Conservation (phyloP, 2,888 invertebrate genomes). For the Cordylochernes scorpioides region DNA sequence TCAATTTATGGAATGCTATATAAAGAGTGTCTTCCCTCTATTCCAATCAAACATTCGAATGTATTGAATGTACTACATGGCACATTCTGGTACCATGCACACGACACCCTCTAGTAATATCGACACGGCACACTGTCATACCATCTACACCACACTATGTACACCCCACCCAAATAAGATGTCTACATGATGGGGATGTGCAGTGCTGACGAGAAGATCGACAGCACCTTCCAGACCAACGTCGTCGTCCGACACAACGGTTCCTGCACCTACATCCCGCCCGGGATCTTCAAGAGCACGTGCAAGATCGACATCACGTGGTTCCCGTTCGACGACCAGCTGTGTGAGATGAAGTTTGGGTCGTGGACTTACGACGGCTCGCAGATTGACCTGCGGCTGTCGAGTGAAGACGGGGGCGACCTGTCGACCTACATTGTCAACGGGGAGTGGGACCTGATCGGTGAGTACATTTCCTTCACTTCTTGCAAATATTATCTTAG, state of each 20-base stretch:
- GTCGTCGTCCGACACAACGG: constrained; percentile 88
- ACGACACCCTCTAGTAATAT: no score
- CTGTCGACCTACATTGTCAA: constrained; percentile 92
- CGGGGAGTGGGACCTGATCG: constrained; percentile 97
- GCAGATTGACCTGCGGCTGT: constrained; percentile 78
- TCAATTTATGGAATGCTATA: no score
- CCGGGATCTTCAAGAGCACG: constrained; percentile 88
- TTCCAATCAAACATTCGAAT: no score
- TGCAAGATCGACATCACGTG: constrained; percentile 98
- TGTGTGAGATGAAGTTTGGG: constrained; percentile 95
- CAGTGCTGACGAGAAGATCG: constrained; percentile 96
- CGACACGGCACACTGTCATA: no score
- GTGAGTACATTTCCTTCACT: no score
- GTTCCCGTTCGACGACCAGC: constrained; percentile 98
- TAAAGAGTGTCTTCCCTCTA: no score
- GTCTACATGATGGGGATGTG: no score
- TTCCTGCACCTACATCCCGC: constrained; percentile 82
- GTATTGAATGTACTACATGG: no score
- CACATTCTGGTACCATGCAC: no score
- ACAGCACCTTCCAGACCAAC: constrained; percentile 93
- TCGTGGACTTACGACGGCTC: constrained; percentile 97
- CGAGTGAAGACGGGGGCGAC: constrained; percentile 78
- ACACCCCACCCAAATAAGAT: no score
- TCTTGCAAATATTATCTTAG: no score
- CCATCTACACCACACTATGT: no score